Evolutionary conservation across 2,888 invertebrate species (phyloP).

Genomic region (Drosophila nr. perissopoda): DNA sequence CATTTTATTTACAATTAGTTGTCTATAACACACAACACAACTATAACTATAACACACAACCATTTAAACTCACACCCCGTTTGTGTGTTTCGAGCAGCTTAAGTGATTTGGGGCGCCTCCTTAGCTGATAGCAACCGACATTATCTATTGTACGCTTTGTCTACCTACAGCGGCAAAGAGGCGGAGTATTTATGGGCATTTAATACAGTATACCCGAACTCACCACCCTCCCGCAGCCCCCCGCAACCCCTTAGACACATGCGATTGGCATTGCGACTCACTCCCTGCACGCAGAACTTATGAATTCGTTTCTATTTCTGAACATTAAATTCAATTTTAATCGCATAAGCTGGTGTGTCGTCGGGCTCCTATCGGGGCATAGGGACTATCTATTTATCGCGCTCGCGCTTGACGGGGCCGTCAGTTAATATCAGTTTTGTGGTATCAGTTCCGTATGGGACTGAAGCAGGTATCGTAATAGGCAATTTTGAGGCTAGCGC

Average conservation of each 20-base stretch:
- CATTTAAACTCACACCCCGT: conserved; percentile 3
- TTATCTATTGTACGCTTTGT: conserved; percentile 54
- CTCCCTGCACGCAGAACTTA: conserved; percentile 1
- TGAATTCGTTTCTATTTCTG: conserved; percentile 62
- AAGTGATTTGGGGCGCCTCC: conserved; percentile 81
- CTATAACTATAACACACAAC: neutral
- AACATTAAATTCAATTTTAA: conserved; percentile 76
- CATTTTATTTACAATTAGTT: conserved; percentile 77
- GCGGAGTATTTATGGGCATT: conserved; percentile 60
- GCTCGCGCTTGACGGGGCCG: conserved; percentile 31
- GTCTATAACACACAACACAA: conserved; percentile 44
- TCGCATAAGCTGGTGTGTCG: conserved; percentile 74
- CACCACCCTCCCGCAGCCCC: neutral
- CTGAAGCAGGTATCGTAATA: conserved; percentile 54
- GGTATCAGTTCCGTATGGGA: conserved; percentile 43
- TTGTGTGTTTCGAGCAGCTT: conserved; percentile 65
- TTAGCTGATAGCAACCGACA: conserved; percentile 75
- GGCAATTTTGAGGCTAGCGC: conserved; percentile 50
- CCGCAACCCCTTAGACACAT: conserved; percentile 2
- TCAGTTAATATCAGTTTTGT: conserved; percentile 60
- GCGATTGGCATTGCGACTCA: conserved; percentile 27
- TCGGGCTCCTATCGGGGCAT: conserved; percentile 51
- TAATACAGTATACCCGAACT: conserved; percentile 47
- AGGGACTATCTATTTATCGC: conserved; percentile 72
- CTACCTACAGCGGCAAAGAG: conserved; percentile 23